Evolutionary conservation across 2,797 vertebrate species (phyloP).

Genomic region (Helicolenus hilgendorfi): DNA sequence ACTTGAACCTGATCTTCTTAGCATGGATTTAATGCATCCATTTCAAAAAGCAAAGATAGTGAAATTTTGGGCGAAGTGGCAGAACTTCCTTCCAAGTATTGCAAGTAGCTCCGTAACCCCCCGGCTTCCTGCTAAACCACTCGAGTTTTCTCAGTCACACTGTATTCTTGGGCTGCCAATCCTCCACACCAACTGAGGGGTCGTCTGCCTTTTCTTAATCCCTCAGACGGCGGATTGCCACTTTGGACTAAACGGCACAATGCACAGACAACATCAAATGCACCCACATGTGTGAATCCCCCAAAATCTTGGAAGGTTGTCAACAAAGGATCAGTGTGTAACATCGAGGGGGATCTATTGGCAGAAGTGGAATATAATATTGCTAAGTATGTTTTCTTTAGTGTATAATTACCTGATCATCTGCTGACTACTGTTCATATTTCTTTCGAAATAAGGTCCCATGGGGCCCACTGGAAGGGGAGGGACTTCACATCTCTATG

Average conservation of each 20-base stretch:
- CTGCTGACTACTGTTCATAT: rapidly evolving
- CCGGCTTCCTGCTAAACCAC: neutral
- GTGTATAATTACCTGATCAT: too few relatives aligned
- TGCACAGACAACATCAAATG: slow-evolving; percentile 1
- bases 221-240: slow-evolving; percentile 10
- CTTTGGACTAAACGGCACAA: slow-evolving; percentile 11
- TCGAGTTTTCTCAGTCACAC: slow-evolving; percentile 21
- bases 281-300: neutral
- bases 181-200: slow-evolving; percentile 28
- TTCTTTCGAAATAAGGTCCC: rapidly evolving
- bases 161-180: slow-evolving; percentile 14
- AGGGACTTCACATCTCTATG: rapidly evolving
- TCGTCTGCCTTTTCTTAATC: slow-evolving; percentile 51
- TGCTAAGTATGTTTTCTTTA: too few relatives aligned
- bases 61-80: neutral
- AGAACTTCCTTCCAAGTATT: neutral
- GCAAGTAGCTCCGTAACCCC: neutral
- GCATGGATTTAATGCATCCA: neutral
- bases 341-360: too few relatives aligned
- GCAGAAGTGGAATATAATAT: too few relatives aligned
- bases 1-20: neutral
- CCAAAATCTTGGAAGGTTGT: neutral
- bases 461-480: too few relatives aligned
- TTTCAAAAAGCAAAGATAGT: neutral
- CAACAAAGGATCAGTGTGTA: neutral